Evolutionary conservation across 2,888 invertebrate species (phyloP).

Genomic region (Meandrusa payeni): DNA sequence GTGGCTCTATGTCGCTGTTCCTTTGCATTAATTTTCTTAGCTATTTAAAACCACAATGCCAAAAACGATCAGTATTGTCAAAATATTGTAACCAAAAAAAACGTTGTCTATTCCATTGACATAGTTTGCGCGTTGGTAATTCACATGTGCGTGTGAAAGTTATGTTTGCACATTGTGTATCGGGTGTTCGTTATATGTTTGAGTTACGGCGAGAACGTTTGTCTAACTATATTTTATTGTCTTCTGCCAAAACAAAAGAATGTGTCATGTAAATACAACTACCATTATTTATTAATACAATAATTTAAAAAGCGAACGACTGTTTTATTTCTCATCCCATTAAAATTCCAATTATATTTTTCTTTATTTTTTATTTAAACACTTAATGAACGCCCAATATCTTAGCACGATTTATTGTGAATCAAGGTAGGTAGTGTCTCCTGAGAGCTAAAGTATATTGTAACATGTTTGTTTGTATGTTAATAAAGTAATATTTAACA

Average conservation of each 20-base stretch:
- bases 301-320: conserved; percentile 66
- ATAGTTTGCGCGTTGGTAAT: conserved; percentile 34
- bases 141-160: conserved; percentile 45
- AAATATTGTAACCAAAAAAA: conserved; percentile 51
- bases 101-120: conserved; percentile 50
- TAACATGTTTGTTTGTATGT: too few species aligned
- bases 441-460: too few species aligned
- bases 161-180: conserved; percentile 37
- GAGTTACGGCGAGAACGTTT: conserved; percentile 56
- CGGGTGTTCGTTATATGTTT: conserved; percentile 39
- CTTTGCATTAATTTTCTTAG: conserved; percentile 15
- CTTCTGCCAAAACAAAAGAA: conserved; percentile 81
- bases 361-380: too few species aligned
- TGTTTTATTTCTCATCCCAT: conserved; percentile 61
- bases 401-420: too few species aligned
- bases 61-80: conserved; percentile 24
- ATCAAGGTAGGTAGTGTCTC: too few species aligned
- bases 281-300: conserved; percentile 82
- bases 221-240: conserved; percentile 78
- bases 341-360: too few species aligned
- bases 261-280: conserved; percentile 81
- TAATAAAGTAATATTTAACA: too few species aligned
- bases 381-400: too few species aligned
- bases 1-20: conserved; percentile 9
- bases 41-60: conserved; percentile 18